Evolutionary conservation across 92 coral and sea anemone genomes (phyloP).

Genomic region (Paramuricea clavata): DNA sequence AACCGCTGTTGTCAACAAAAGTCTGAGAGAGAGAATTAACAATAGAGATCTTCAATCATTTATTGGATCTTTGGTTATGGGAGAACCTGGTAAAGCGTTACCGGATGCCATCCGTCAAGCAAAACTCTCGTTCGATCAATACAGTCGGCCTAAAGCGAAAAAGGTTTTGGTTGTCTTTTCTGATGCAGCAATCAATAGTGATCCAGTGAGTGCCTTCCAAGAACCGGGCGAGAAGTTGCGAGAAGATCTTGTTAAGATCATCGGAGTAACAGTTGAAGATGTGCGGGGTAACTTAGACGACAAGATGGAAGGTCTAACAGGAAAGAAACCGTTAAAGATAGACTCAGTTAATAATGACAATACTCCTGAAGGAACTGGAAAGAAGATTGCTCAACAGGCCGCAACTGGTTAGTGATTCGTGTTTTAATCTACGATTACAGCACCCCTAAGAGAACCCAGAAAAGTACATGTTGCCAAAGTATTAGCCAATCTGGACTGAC

Average conservation of each 20-base stretch:
- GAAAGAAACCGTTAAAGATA: slow-evolving; percentile 19
- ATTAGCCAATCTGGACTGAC: not conserved
- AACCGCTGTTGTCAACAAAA: not conserved
- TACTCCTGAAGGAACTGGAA: slow-evolving; percentile 32
- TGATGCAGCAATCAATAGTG: slow-evolving; percentile 72
- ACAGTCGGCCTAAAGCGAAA: slow-evolving; percentile 74
- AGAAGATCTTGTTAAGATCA: not conserved
- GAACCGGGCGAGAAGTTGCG: slow-evolving; percentile 1
- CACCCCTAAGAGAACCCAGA: not conserved
- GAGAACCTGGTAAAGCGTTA: slow-evolving; percentile 16
- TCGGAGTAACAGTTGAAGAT: slow-evolving; percentile 9
- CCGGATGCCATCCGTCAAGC: slow-evolving; percentile 10
- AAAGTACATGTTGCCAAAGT: not conserved
- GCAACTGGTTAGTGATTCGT: slow-evolving; percentile 34
- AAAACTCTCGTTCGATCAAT: slow-evolving; percentile 54
- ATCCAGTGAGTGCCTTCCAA: slow-evolving; percentile 18
- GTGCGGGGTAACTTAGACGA: not conserved
- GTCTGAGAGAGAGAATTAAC: slow-evolving; percentile 3
- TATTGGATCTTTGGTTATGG: not conserved
- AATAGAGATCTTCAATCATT: not conserved
- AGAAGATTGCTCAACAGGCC: slow-evolving; percentile 51
- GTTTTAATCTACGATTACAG: too few species aligned
- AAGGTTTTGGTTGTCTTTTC: slow-evolving; percentile 82
- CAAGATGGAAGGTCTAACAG: not conserved
- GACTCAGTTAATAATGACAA: slow-evolving; percentile 39